A percentile compares a stretch with the other conserved stretches of the same genome.
phyloP scores from a whole-genome alignment of 1,140 invertebrate genomes.

The Drosophila sturtevanti region DNA sequence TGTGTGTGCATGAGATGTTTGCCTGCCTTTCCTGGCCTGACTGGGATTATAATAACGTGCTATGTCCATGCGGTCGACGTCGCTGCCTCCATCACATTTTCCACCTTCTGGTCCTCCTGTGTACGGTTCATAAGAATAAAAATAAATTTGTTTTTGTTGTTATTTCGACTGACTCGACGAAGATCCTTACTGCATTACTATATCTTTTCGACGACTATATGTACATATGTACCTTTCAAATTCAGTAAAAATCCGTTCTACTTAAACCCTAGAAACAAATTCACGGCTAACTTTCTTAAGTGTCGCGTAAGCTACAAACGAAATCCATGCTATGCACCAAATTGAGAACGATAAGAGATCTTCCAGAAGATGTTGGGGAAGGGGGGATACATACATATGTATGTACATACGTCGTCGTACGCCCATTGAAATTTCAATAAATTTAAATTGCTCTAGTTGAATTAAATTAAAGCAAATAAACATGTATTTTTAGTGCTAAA shows the following conservation, averaged over 20 bases:
- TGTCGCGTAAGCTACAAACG: too few relatives aligned
- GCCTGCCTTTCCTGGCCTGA: conserved; percentile 24
- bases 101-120: conserved; percentile 54
- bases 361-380: not conserved
- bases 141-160: not conserved
- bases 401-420: conserved; percentile 4
- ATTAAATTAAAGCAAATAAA: conserved; percentile 69
- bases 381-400: too few relatives aligned
- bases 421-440: conserved; percentile 74
- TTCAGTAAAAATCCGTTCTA: too few relatives aligned
- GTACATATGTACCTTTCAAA: too few relatives aligned
- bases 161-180: not conserved
- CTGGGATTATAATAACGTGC: conserved; percentile 76
- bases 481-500: conserved; percentile 76
- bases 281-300: not conserved
- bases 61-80: conserved; percentile 35
- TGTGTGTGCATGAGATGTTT: conserved; percentile 3
- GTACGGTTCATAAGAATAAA: conserved; percentile 17
- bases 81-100: conserved; percentile 64
- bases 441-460: conserved; percentile 76
- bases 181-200: not conserved
- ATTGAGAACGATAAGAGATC: not conserved
- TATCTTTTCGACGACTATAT: not conserved
- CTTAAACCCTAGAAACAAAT: not conserved
- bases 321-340: not conserved